Conservation (phyloP, 2,113 vertebrate species). For the Pelodiscus sinensis region DNA sequence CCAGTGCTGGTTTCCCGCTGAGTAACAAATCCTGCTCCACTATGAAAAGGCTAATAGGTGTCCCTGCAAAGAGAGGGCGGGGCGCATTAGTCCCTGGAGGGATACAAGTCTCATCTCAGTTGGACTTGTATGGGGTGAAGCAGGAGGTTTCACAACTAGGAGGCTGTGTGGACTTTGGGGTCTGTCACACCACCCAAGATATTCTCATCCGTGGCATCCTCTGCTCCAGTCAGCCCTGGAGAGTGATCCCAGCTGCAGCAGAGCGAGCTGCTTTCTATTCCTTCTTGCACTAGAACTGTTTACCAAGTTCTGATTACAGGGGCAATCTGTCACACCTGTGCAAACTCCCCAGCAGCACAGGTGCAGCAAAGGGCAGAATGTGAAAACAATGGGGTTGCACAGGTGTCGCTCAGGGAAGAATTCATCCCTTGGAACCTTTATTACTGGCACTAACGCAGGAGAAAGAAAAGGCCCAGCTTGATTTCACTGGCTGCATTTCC, state of each 20-base stretch:
- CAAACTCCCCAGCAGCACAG: not conserved
- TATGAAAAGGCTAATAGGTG: not conserved
- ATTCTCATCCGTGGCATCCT: not conserved
- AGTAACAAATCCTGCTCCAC: not conserved
- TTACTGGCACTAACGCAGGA: not conserved
- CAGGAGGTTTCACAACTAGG: not conserved
- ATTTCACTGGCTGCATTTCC: not conserved
- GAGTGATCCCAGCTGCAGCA: not conserved
- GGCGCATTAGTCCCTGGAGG: not conserved
- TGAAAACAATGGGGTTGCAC: not conserved
- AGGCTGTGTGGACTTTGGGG: not conserved
- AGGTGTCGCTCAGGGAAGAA: not conserved
- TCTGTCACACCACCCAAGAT: not conserved
- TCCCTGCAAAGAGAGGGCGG: not conserved
- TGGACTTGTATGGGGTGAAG: not conserved
- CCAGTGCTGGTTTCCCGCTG: not conserved
- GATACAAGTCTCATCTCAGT: not conserved
- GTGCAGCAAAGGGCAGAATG: not conserved
- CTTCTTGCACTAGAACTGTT: not conserved
- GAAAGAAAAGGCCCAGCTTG: not conserved
- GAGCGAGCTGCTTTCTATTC: not conserved
- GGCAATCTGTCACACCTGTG: not conserved
- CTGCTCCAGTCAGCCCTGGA: not conserved
- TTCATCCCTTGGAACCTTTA: not conserved
- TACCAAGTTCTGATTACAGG: not conserved